A percentile compares a stretch with the other conserved stretches of the same genome.
Conservation (phyloP, 2,888 invertebrate species). For the Coremacera marginata region DNA sequence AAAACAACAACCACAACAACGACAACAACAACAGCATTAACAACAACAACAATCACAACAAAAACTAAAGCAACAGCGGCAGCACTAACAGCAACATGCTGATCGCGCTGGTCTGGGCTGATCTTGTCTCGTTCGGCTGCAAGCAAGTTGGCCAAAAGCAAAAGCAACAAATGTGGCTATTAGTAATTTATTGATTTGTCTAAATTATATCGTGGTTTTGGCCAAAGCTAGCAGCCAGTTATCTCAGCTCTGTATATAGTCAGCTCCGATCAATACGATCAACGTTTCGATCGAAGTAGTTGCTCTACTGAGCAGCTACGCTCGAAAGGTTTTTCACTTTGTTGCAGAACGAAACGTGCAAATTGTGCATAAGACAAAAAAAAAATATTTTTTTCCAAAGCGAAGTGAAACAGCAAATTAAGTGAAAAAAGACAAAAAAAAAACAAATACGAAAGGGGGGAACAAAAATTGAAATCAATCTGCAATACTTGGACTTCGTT, state of each 20-base stretch:
- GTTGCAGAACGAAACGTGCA: slow-evolving; percentile 17
- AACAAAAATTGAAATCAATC: background rate
- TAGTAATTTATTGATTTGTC: slow-evolving; percentile 33
- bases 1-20: background rate
- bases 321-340: background rate
- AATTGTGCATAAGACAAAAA: background rate
- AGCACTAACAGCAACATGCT: background rate
- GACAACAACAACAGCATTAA: background rate
- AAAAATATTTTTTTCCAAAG: too few species aligned
- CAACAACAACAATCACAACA: background rate
- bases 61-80: background rate
- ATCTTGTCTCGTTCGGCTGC: slow-evolving; percentile 10
- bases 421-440: too few species aligned
- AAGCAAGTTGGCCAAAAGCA: slow-evolving; percentile 2
- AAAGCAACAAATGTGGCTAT: slow-evolving; percentile 19
- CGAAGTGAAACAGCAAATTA: too few species aligned
- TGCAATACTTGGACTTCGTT: background rate
- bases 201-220: slow-evolving; percentile 29
- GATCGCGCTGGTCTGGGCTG: slow-evolving; percentile 16
- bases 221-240: slow-evolving; percentile 1
- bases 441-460: background rate
- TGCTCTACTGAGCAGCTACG: background rate
- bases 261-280: background rate
- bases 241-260: background rate
- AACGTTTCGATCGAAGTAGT: background rate